Conservation (phyloP, 2,797 vertebrate genomes). For the Remorina albescens region DNA sequence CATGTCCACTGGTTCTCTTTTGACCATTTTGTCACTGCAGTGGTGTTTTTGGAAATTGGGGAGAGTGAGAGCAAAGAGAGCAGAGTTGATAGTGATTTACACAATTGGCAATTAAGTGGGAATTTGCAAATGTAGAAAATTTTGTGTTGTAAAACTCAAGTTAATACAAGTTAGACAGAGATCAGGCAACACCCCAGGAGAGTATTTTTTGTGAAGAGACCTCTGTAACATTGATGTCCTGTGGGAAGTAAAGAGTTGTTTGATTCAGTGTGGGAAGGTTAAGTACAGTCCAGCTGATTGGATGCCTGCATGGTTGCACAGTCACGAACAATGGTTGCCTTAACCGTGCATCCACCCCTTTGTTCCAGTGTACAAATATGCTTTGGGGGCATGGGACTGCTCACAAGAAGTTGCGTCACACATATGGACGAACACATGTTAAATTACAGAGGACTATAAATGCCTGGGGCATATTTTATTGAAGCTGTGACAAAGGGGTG, state of each 20-base stretch:
- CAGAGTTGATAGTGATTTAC: neutral
- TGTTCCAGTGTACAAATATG: conserved; percentile 80
- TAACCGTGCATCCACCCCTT: conserved; percentile 82
- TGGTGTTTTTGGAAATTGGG: neutral
- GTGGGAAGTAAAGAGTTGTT: conserved; percentile 69
- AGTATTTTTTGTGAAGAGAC: conserved; percentile 43
- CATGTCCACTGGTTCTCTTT: conserved; percentile 46
- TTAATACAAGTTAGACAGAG: neutral
- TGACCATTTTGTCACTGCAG: conserved; percentile 17
- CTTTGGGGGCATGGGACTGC: conserved; percentile 34
- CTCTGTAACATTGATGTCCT: conserved; percentile 55
- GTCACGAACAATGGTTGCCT: conserved; percentile 85
- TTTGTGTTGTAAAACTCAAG: neutral
- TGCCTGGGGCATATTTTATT: conserved; percentile 56
- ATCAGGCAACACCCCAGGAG: conserved; percentile 3
- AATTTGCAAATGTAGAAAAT: conserved; percentile 11
- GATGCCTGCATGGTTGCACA: conserved; percentile 83
- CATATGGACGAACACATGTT: conserved; percentile 54
- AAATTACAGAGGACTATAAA: conserved; percentile 64
- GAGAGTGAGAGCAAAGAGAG: neutral
- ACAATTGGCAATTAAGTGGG: conserved; percentile 7
- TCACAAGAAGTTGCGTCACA: conserved; percentile 41
- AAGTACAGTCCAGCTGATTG: conserved; percentile 72
- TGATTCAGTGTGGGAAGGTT: conserved; percentile 71
- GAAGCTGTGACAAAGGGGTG: conserved; percentile 57